phyloP scores from a whole-genome alignment of 2,797 vertebrate genomes.

The Aplochiton taeniatus region DNA sequence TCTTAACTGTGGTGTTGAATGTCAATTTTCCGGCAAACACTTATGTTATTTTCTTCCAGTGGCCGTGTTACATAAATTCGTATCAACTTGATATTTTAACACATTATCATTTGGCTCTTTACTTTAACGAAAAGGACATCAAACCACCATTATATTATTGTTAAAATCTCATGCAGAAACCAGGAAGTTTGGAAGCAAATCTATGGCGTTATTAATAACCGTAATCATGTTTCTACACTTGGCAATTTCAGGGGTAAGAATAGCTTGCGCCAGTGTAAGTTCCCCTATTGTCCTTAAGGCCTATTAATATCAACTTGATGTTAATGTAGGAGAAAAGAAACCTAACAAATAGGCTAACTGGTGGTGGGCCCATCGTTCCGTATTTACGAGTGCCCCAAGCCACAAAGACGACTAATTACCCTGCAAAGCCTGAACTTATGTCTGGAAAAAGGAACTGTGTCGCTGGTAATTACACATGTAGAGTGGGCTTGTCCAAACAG shows the following conservation, averaged over 20 bases:
- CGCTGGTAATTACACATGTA: conserved; percentile 76
- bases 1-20: conserved; percentile 64
- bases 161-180: conserved; percentile 52
- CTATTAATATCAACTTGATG: conserved; percentile 70
- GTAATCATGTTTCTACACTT: conserved; percentile 70
- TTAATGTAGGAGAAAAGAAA: conserved; percentile 60
- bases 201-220: conserved; percentile 70
- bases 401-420: conserved; percentile 71
- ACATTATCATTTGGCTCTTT: conserved; percentile 64
- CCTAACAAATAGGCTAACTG: conserved; percentile 69
- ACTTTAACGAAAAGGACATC: conserved; percentile 64
- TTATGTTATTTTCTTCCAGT: conserved; percentile 61
- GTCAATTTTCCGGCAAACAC: conserved; percentile 67
- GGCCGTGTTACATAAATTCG: conserved; percentile 61
- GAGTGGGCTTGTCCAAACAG: conserved; percentile 74
- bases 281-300: conserved; percentile 71
- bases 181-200: conserved; percentile 69
- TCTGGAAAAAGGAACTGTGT: conserved; percentile 70
- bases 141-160: conserved; percentile 64
- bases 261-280: conserved; percentile 49
- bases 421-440: conserved; percentile 58
- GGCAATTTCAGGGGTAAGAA: conserved; percentile 48
- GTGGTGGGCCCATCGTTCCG: conserved; percentile 52
- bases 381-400: conserved; percentile 68
- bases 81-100: conserved; percentile 53